Base-by-base conservation (phyloP, 2,888 invertebrate genomes). In the Flexamia atlantica region DNA sequence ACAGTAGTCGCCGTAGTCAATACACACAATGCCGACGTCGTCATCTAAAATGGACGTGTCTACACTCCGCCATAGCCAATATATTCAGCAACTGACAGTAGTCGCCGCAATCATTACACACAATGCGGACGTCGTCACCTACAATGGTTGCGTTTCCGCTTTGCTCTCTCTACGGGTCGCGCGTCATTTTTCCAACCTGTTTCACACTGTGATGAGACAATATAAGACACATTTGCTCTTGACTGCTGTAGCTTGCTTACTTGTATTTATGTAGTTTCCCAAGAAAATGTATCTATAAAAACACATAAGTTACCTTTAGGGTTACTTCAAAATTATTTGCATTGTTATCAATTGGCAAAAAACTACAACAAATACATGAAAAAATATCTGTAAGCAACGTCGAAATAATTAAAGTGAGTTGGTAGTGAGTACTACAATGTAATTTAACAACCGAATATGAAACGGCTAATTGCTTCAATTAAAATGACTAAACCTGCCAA, bases 131-230 rank as follows among this genome's bases (percentile, higher is more conserved):
- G 20, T 23, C 57, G 57, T 57, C 57, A 57, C 46, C 46, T 46
- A 46, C 46, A 46, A 46, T 46, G 46, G 53, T 2, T 23, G 53
- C 64, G 64, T 64, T 64, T 64, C 64, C 64, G 64, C 64, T 17
- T 7, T 7, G 23, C 12, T 64, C 30, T 28, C 23, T 20, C 57
- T 12, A 23, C 57, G 57, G 57, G 20, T 57, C 57, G 25, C 10
- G 64, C 64, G 64, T 64, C 64, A 64, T 64, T 64, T 57, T 64
- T 64, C 64, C 64, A 64, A 64, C 64, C 64, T 64, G 64, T 64
- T 64, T 64, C 64, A 64, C 64, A 28, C 64, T 12, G 17, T 64
- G 64, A 64, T 23, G 7, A 57, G 20, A 57, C 57, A 57, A 57
- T 57, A 23, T 57, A n/a, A 12, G 57, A 57, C 57, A 5, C 57